phyloP scores from a whole-genome alignment of 2,797 vertebrate genomes.

The Hoplostethus mediterraneus region DNA sequence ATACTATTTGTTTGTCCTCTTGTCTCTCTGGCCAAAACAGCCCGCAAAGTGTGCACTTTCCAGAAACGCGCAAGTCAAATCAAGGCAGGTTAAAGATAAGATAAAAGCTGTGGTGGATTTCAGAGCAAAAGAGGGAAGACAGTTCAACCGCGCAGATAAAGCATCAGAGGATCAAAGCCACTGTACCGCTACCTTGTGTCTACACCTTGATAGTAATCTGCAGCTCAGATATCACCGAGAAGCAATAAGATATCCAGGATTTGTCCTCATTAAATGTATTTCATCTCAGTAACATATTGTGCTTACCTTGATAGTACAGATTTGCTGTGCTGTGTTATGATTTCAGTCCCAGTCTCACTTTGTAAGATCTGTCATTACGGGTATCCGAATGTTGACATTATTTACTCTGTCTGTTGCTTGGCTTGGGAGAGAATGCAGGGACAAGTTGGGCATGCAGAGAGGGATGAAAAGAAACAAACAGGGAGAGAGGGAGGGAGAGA shows the following conservation, averaged over 20 bases:
- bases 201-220: conserved; percentile 69
- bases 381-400: conserved; percentile 48
- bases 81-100: conserved; percentile 54
- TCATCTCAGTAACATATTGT: conserved; percentile 31
- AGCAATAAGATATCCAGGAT: conserved; percentile 42
- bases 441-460: conserved; percentile 31
- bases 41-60: conserved; percentile 40
- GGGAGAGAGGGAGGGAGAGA: conserved; percentile 17
- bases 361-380: conserved; percentile 37
- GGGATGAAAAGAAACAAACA: conserved; percentile 34
- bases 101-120: conserved; percentile 55
- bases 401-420: conserved; percentile 51
- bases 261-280: conserved; percentile 53
- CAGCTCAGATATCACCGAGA: conserved; percentile 51
- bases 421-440: conserved; percentile 42
- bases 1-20: conserved; percentile 1
- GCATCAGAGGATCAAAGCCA: conserved; percentile 69
- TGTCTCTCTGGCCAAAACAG: conserved; percentile 16
- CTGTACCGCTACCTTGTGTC: conserved; percentile 42
- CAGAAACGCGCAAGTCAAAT: conserved; percentile 58
- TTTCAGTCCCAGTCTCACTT: conserved; percentile 20
- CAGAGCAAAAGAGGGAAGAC: conserved; percentile 52
- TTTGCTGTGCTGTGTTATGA: conserved; percentile 29
- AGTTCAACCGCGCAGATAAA: conserved; percentile 62
- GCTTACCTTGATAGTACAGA: conserved; percentile 67